Evolutionary conservation across 1,140 invertebrate species (phyloP).

Genomic region (Phthorimaea operculella): DNA sequence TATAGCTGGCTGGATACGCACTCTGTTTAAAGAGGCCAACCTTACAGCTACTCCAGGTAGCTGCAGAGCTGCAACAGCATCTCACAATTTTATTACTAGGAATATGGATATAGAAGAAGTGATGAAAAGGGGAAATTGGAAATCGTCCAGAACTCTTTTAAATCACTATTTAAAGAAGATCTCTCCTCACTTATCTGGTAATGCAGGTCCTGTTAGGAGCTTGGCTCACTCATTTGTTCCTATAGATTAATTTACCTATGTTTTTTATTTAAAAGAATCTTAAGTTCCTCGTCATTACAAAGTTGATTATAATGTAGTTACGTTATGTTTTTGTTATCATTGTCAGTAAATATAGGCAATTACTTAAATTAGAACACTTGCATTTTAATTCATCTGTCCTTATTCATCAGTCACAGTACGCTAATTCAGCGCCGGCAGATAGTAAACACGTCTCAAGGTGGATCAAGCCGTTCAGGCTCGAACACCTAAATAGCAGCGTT

Average conservation of each 20-base stretch:
- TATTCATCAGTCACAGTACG: conserved; percentile 4
- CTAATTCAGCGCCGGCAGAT: conserved; percentile 7
- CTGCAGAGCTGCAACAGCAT: not conserved
- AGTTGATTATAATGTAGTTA: not conserved
- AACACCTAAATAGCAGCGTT: not conserved
- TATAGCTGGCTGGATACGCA: conserved; percentile 2
- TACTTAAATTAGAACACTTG: not conserved
- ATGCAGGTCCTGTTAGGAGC: too few species aligned
- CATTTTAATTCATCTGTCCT: not conserved
- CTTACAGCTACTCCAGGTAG: not conserved
- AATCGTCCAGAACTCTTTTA: not conserved
- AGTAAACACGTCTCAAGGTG: conserved; percentile 6
- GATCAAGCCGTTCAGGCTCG: conserved; percentile 1
- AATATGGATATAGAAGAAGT: not conserved
- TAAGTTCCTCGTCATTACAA: too few species aligned
- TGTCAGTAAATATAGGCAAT: not conserved
- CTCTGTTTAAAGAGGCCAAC: conserved; percentile 2
- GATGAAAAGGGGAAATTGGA: conserved; percentile 3
- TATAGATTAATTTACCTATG: too few species aligned
- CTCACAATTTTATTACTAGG: not conserved
- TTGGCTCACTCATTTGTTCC: too few species aligned
- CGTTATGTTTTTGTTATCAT: not conserved
- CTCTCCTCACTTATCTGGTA: not conserved
- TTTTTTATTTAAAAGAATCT: too few species aligned
- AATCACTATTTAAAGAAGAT: not conserved